Evolutionary conservation across 2,113 vertebrate species (phyloP), one percentile per base, ranked within the genome.

Genomic region (Halichoerus grypus): DNA sequence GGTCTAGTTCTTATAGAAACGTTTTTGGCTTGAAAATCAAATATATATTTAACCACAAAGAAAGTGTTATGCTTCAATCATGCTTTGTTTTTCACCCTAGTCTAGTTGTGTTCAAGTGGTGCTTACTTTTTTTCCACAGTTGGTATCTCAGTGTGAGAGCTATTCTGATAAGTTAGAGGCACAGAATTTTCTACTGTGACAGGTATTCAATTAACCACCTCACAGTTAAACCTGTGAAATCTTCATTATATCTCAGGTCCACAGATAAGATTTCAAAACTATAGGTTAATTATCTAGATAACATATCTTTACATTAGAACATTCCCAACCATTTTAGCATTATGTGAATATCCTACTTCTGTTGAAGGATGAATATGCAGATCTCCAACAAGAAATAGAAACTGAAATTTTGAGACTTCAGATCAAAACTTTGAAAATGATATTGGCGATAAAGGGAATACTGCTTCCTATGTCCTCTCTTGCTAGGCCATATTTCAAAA

Each of bases 41-140:
- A 89, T 96, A 97, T 96, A 98, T 95, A 26, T 77, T 26, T 74
- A 71, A 57, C 36, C 57, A 96, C 72, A 42, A 95, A 92, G 46
- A 55, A 57, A 95, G 80, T 14, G 33, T 55, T 15, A 80, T 26
- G 28, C 67, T 94, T 69, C 31, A 83, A n/a, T 67, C 55, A 33
- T 59, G 24, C 22, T 26, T 67, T 93, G 31, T 65, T 82, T 57
- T 49, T 55, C 15, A 92, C 3, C 3, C 11, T 61, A 39, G 7
- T 91, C 89, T 49, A 59, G 4, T 90, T 96, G 69, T 94, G 6
- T 36, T 84, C 31, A 76, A 71, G 87, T n/a, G 31, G 77, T 63
- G 42, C 18, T 84, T 57, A 21, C 22, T 74, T 77, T 61, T 65
- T 97, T 84, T 46, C 4, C 85, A 59, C 1, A 39, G 12, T 33